These are phyloP conservation scores for Antheraea assamensis DNA, from an alignment of 2,888 invertebrate species.

Conservation along the genomic window DNA sequence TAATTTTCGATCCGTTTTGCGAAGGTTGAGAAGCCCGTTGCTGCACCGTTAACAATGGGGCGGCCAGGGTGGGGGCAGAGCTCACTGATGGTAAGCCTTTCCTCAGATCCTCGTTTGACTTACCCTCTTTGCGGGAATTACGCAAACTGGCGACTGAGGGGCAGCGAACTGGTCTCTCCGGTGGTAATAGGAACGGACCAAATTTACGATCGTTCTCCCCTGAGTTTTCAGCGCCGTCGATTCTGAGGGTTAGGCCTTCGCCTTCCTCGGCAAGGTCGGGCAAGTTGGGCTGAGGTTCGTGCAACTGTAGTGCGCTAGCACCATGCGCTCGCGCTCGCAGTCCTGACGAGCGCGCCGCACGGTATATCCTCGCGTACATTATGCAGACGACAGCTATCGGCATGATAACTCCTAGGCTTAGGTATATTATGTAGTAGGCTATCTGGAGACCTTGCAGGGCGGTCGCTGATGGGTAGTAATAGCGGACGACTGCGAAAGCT, in stretches of 20 bases:
- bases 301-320: constrained; percentile 78
- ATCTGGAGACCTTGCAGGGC: constrained; percentile 60
- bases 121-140: constrained; percentile 68
- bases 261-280: constrained; percentile 71
- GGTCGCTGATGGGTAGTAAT: constrained; percentile 59
- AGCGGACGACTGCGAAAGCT: constrained; percentile 58
- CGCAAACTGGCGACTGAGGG: constrained; percentile 74
- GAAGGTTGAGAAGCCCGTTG: constrained; percentile 73
- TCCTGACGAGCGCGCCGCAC: constrained; percentile 88
- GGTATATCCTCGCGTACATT: constrained; percentile 89
- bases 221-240: constrained; percentile 61
- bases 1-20: constrained; percentile 84
- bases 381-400: constrained; percentile 85
- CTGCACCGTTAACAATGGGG: constrained; percentile 58
- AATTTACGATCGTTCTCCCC: constrained; percentile 63
- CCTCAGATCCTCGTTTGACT: constrained; percentile 66
- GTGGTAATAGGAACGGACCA: constrained; percentile 73
- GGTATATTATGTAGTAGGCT: constrained; percentile 66
- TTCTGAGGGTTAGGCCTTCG: constrained; percentile 72
- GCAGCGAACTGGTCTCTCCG: constrained; percentile 70
- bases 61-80: constrained; percentile 78
- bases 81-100: constrained; percentile 74
- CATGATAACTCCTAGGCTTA: constrained; percentile 60
- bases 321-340: constrained; percentile 72
- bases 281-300: constrained; percentile 68